Conservation (phyloP, 2,888 invertebrate genomes). For the Dugesia japonica region DNA sequence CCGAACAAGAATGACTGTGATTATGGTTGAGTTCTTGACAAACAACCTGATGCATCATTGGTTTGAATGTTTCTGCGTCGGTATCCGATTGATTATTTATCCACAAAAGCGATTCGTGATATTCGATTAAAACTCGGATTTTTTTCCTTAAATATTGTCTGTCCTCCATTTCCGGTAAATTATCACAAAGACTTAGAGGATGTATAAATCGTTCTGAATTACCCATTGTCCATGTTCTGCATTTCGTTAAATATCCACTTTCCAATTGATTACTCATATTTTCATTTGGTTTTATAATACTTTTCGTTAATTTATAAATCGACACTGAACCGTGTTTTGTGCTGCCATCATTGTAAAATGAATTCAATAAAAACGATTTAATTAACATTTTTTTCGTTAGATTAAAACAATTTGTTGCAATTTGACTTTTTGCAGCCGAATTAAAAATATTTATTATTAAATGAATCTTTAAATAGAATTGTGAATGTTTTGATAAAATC, state of each 20-base stretch:
- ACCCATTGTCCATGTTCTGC: not conserved
- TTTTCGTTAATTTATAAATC: not conserved
- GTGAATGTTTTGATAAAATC: not conserved
- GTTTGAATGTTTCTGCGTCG: not conserved
- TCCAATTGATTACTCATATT: not conserved
- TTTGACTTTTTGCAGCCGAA: not conserved
- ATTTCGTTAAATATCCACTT: not conserved
- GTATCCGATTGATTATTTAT: not conserved
- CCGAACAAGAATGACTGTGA: not conserved
- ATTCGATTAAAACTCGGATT: not conserved
- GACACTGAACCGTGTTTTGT: not conserved
- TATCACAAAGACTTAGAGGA: not conserved
- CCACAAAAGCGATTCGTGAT: slow-evolving; percentile 7
- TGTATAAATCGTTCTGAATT: not conserved
- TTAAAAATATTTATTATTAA: not conserved
- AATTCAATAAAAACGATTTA: not conserved
- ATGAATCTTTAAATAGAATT: not conserved
- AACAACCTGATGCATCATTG: not conserved
- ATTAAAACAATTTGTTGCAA: not conserved
- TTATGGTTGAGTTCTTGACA: not conserved
- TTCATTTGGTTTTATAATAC: not conserved
- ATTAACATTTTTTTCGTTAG: not conserved
- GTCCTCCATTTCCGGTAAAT: not conserved
- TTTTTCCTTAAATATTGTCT: not conserved
- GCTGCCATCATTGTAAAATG: not conserved